These are phyloP conservation scores for Alentia gelatinosa DNA, from an alignment of 2,888 invertebrate genomes.

Conservation along the genomic window DNA sequence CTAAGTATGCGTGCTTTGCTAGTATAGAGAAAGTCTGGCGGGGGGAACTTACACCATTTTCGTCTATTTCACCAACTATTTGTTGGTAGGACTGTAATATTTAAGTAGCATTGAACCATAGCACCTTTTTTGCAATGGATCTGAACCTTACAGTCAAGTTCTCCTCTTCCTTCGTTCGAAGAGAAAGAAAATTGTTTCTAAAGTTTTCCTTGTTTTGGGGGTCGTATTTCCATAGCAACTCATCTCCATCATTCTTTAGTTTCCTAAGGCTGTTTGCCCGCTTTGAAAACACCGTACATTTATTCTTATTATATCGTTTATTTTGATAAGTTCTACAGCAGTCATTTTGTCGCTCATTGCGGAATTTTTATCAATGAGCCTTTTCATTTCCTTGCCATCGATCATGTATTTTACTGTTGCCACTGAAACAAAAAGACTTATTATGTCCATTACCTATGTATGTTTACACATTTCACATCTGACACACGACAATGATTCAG, in stretches of 20 bases:
- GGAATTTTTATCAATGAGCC: neutral
- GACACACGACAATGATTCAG: neutral
- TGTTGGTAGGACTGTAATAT: neutral
- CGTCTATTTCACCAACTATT: neutral
- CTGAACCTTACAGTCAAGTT: constrained; percentile 53
- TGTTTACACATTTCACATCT: neutral
- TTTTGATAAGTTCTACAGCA: constrained; percentile 21
- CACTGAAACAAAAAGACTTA: constrained; percentile 11
- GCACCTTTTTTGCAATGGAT: constrained; percentile 44
- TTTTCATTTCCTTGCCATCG: constrained; percentile 10
- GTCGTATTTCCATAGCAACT: neutral
- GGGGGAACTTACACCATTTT: neutral
- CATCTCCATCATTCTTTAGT: constrained; percentile 32
- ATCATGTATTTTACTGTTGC: neutral
- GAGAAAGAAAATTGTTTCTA: constrained; percentile 6
- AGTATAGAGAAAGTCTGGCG: neutral
- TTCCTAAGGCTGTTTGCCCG: constrained; percentile 31
- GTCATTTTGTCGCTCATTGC: constrained; percentile 4
- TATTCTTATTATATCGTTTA: constrained; percentile 19
- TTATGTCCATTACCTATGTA: neutral
- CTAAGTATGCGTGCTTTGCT: constrained; percentile 13
- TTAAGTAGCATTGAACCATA: neutral
- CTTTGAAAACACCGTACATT: constrained; percentile 24
- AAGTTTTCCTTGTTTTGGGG: constrained; percentile 7
- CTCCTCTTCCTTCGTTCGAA: constrained; percentile 24